Evolutionary conservation across 2,113 vertebrate genomes (phyloP).

Genomic region (Anoplopoma fimbria): DNA sequence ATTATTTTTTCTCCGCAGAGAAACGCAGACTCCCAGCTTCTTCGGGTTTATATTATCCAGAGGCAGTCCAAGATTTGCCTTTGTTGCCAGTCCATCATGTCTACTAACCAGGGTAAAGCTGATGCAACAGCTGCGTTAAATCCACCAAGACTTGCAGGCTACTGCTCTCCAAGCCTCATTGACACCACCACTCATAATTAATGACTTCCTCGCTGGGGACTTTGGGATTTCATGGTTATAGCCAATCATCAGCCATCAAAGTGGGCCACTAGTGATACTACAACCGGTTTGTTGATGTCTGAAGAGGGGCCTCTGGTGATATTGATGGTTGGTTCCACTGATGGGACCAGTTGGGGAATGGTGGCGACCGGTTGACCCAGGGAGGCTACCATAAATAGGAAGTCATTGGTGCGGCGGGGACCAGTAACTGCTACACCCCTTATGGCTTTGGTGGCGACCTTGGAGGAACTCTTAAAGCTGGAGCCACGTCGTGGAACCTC

Average conservation of each 20-base stretch:
- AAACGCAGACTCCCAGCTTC: conserved; percentile 13
- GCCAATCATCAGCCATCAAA: conserved; percentile 53
- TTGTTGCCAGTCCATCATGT: conserved; percentile 8
- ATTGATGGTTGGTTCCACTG: conserved; percentile 44
- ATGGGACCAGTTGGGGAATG: conserved; percentile 50
- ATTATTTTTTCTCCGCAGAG: conserved; percentile 7
- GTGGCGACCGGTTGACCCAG: conserved; percentile 47
- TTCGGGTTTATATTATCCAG: conserved; percentile 34
- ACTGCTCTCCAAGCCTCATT: conserved; percentile 2
- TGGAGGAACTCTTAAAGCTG: conserved; percentile 78
- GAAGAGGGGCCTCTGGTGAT: conserved; percentile 53
- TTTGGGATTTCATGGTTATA: not conserved
- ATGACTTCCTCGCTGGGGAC: conserved; percentile 11
- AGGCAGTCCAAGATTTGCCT: conserved; percentile 18
- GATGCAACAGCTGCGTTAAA: conserved; percentile 45
- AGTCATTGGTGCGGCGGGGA: conserved; percentile 46
- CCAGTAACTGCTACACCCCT: conserved; percentile 29
- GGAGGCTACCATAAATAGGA: conserved; percentile 77
- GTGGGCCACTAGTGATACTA: conserved; percentile 70
- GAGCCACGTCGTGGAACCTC: conserved; percentile 59
- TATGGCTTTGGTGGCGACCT: conserved; percentile 64
- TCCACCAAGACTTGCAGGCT: conserved; percentile 31
- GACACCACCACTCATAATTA: conserved; percentile 20
- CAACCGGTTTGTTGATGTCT: conserved; percentile 48
- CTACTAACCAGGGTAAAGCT: not conserved